phyloP scores from a whole-genome alignment of 2,113 vertebrate species.

The Myrmecophaga tridactyla region DNA sequence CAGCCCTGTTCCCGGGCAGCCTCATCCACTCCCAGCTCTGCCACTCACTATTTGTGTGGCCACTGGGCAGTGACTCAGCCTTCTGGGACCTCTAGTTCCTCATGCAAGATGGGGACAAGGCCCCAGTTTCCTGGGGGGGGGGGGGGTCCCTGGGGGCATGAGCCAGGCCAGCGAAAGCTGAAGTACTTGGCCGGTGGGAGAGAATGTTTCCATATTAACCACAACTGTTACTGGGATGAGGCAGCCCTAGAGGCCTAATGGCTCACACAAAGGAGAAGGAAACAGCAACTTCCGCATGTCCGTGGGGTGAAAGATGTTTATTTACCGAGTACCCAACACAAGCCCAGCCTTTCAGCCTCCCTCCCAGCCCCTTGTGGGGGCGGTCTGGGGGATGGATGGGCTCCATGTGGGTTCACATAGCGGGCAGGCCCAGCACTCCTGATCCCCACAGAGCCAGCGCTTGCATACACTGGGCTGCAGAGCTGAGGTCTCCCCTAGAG shows the following conservation, averaged over 20 bases:
- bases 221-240: neutral
- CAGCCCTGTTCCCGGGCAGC: too few species aligned
- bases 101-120: accelerated
- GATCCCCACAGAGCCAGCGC: too few species aligned
- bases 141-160: neutral
- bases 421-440: too few species aligned
- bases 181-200: accelerated
- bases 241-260: accelerated
- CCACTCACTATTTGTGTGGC: accelerated
- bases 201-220: accelerated
- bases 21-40: accelerated
- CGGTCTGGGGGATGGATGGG: too few species aligned
- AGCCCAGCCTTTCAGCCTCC: too few species aligned
- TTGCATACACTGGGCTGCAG: too few species aligned
- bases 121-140: neutral
- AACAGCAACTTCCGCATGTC: too few species aligned
- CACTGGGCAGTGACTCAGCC: neutral
- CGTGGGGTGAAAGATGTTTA: too few species aligned
- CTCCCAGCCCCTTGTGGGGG: too few species aligned
- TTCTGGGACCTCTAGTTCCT: neutral
- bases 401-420: too few species aligned
- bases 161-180: neutral
- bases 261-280: neutral
- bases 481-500: too few species aligned
- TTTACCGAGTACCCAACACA: too few species aligned